A percentile compares a stretch with the other conserved stretches of the same genome.
These are phyloP conservation scores for Harmothoe impar DNA, from an alignment of 2,888 invertebrate genomes.

Conservation along the genomic window DNA sequence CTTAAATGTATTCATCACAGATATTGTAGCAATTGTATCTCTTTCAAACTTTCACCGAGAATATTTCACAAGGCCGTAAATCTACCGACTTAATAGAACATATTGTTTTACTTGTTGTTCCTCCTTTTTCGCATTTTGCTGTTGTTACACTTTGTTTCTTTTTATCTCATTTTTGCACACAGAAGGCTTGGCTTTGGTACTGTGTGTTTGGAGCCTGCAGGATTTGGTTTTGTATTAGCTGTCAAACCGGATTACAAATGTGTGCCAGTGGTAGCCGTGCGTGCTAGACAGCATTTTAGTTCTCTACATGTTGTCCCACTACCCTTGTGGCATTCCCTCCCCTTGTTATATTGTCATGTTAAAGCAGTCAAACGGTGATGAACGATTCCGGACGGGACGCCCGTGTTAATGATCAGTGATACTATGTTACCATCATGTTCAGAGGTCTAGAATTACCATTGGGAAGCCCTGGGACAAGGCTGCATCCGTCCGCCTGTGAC, in stretches of 20 bases:
- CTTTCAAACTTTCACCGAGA: slow-evolving; percentile 49
- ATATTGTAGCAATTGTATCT: slow-evolving; percentile 12
- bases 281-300: no score
- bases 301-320: no score
- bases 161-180: slow-evolving; percentile 14
- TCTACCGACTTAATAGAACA: background rate
- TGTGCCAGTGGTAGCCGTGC: background rate
- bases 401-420: no score
- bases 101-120: background rate
- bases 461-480: no score
- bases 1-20: slow-evolving; percentile 27
- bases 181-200: background rate
- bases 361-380: no score
- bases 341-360: no score
- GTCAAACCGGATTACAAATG: background rate
- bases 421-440: no score
- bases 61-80: slow-evolving; percentile 39
- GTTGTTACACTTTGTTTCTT: background rate
- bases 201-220: slow-evolving; percentile 28
- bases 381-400: no score
- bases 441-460: no score
- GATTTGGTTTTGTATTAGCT: background rate
- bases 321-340: no score
- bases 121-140: background rate
- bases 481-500: no score